phyloP scores from a whole-genome alignment of 2,888 invertebrate genomes.

The Drosophila neutralis region DNA sequence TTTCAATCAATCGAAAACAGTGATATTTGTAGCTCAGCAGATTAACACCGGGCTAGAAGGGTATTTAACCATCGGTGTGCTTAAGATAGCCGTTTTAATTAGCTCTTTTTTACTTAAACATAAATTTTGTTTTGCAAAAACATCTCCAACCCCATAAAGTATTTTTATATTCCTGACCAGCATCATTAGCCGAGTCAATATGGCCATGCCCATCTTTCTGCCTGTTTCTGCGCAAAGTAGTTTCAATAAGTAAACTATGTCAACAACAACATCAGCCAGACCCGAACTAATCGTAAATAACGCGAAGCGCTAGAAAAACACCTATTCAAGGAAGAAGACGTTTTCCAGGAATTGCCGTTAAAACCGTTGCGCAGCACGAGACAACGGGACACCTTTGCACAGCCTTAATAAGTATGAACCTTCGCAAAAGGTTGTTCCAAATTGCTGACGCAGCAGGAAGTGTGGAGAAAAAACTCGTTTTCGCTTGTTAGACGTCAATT shows the following conservation, averaged over 20 bases:
- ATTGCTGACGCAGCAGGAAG: constrained; percentile 60
- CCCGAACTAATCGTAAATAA: constrained; percentile 1
- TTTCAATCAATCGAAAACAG: background rate
- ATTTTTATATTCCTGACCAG: background rate
- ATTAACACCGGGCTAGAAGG: background rate
- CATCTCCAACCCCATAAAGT: background rate
- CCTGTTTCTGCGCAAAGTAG: background rate
- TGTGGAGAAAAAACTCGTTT: constrained; percentile 29
- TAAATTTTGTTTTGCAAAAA: background rate
- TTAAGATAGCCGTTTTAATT: background rate
- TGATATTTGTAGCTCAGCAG: background rate
- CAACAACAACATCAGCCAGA: background rate
- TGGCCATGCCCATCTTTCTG: background rate
- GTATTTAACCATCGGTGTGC: background rate
- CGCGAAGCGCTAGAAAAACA: constrained; percentile 5
- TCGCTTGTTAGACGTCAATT: constrained; percentile 14
- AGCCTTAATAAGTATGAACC: constrained; percentile 34
- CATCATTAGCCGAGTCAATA: background rate
- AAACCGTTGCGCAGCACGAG: constrained; percentile 66
- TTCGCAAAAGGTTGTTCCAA: constrained; percentile 45
- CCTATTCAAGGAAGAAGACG: constrained; percentile 28
- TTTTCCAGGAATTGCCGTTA: constrained; percentile 48
- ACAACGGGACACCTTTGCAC: constrained; percentile 46
- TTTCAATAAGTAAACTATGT: constrained; percentile 1
- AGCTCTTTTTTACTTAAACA: background rate